A percentile compares a stretch with the other conserved stretches of the same genome.
These are phyloP conservation scores for Pelosia muscerda DNA, from an alignment of 2,888 invertebrate species.

Conservation along the genomic window DNA sequence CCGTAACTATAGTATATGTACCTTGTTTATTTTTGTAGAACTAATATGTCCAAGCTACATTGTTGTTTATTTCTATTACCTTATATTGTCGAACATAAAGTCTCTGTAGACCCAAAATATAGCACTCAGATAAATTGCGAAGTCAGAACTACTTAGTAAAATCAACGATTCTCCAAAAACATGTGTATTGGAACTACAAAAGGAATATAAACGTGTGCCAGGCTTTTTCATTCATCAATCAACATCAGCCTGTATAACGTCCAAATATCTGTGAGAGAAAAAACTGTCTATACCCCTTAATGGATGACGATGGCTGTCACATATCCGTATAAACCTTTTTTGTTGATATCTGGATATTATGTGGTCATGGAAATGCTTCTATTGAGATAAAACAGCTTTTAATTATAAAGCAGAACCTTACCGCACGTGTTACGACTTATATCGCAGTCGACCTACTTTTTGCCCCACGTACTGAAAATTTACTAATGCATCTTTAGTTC, in stretches of 20 bases:
- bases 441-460: not conserved
- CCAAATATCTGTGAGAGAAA: conserved; percentile 21
- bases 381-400: not conserved
- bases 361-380: conserved; percentile 1
- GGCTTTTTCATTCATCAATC: conserved; percentile 32
- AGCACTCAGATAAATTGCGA: conserved; percentile 4
- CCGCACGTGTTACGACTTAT: not conserved
- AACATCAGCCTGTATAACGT: conserved; percentile 22
- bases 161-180: conserved; percentile 6
- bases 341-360: conserved; percentile 2
- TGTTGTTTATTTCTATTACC: not conserved
- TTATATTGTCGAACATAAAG: not conserved
- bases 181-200: conserved; percentile 17
- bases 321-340: conserved; percentile 21
- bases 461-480: not conserved
- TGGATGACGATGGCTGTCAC: conserved; percentile 30
- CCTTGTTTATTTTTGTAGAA: not conserved
- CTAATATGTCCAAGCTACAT: not conserved
- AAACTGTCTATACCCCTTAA: conserved; percentile 24
- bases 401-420: not conserved
- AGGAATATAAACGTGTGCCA: conserved; percentile 12
- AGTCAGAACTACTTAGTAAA: conserved; percentile 1
- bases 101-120: not conserved
- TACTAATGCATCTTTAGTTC: not conserved
- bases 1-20: not conserved